Evolutionary conservation across 1,140 invertebrate species (phyloP).

Genomic region (Bombus cullumanus): DNA sequence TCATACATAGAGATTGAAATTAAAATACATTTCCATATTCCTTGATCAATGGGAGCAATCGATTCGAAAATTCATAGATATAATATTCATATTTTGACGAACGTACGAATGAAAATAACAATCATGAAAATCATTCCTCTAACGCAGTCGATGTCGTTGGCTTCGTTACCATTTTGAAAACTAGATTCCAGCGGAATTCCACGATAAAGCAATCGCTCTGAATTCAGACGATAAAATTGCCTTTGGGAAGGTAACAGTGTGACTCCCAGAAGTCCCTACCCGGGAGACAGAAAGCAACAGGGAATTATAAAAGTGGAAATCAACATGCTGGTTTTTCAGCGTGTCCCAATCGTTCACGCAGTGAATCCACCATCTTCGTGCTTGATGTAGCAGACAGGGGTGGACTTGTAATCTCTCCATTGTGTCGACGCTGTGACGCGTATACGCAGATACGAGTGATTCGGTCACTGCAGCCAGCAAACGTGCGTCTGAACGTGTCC

Average conservation of each 20-base stretch:
- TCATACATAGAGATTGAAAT: no score
- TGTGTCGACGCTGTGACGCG: conserved; percentile 64
- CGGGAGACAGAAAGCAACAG: conserved; percentile 12
- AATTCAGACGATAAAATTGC: background rate
- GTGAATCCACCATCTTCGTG: conserved; percentile 58
- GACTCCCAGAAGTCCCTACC: background rate
- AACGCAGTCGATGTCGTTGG: background rate
- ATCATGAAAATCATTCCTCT: background rate
- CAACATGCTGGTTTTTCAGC: conserved; percentile 37
- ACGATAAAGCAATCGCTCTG: background rate
- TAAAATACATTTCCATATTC: no score
- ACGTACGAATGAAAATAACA: background rate
- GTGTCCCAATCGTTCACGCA: conserved; percentile 19
- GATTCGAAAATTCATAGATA: background rate
- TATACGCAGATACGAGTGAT: conserved; percentile 65
- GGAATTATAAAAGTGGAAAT: conserved; percentile 52
- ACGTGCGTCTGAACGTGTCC: conserved; percentile 11
- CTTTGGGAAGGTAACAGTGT: background rate
- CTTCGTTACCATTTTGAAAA: background rate
- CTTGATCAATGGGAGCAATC: background rate
- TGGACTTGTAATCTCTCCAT: conserved; percentile 66
- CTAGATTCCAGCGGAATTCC: background rate
- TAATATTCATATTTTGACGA: background rate
- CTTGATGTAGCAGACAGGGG: conserved; percentile 62
- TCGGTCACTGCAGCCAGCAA: conserved; percentile 47